Base-by-base conservation (phyloP, 2,888 invertebrate genomes). In the Drosophila neonasuta region DNA sequence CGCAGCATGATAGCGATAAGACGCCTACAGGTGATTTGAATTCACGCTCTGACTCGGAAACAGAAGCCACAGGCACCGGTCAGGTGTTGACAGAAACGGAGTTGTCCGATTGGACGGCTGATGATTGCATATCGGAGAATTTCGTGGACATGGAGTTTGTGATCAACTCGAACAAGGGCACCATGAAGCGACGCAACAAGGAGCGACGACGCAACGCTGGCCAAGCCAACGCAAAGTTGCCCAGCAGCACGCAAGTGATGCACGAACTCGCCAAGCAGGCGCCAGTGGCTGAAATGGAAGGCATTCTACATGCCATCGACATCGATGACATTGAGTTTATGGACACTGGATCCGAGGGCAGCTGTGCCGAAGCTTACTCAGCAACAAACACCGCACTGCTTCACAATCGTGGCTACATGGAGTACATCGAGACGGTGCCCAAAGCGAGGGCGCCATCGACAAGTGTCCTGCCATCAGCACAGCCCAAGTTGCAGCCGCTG, bases 101-200 rank as follows among this genome's bases (percentile, higher is more conserved):
- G 88, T 91, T 96, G n/a, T 96, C 96, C 0, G 97, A 97, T 89
- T 97, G 96, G 97, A 96, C 96, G 0, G 93, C 95, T 3, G 96
- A 97, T 84, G 95, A 94, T 74, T 94, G 93, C 42, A 95, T 94
- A 1, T 93, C 95, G 0, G 96, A 96, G 80, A 95, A 96, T 87
- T 93, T 95, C 61, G 93, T 93, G 42, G 94, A 94, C 72, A 92
- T 93, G 50, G 94, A 94, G 64, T 93, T 93, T 76, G 92, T 92
- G 41, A 91, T 93, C 1, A 93, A 93, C 81, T 92, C 93, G 0
- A 92, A 92, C 74, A 90, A 89, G 70, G 89, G 90, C 10, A 90
- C 90, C 6, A 90, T 90, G 32, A 91, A 90, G 64, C 86, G 90
- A 0, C 89, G 89, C 60, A 89, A 89, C 60, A 89, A 89, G 77